Percentiles rank a stretch among this genome's conserved stretches.
phyloP scores from a whole-genome alignment of 1,140 invertebrate genomes.

The Eufriesea mexicana region DNA sequence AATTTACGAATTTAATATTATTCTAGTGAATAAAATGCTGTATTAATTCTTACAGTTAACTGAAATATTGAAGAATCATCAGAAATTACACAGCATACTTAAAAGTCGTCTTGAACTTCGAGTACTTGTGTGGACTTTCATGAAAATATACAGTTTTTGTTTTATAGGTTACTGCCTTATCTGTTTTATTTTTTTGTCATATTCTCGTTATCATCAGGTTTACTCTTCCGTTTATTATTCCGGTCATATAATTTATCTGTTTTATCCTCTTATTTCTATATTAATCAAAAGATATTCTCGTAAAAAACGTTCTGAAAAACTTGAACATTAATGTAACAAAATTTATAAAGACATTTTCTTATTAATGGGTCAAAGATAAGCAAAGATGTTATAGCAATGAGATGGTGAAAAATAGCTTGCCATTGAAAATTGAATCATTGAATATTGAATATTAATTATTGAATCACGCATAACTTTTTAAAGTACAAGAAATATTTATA shows the following conservation, averaged over 20 bases:
- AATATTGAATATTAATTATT: too few relatives aligned
- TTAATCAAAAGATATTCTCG: slow-evolving; percentile 76
- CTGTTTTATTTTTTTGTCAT: slow-evolving; percentile 90
- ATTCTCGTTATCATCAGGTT: slow-evolving; percentile 85
- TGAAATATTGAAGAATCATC: slow-evolving; percentile 82
- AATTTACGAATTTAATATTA: not conserved
- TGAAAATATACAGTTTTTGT: slow-evolving; percentile 90
- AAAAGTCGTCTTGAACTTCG: slow-evolving; percentile 75
- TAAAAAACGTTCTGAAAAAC: slow-evolving; percentile 15
- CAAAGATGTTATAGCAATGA: too few relatives aligned
- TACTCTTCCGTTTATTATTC: slow-evolving; percentile 86
- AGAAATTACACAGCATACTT: slow-evolving; percentile 78
- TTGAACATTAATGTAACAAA: not conserved
- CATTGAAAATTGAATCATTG: not conserved
- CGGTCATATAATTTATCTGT: slow-evolving; percentile 85
- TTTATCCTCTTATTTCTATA: slow-evolving; percentile 84
- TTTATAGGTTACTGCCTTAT: slow-evolving; percentile 94
- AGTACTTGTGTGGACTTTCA: slow-evolving; percentile 82
- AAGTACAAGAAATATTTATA: not conserved
- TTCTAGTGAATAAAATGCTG: not conserved
- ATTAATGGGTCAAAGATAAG: not conserved
- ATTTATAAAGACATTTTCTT: not conserved
- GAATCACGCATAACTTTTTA: not conserved
- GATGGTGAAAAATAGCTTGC: not conserved
- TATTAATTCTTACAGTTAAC: slow-evolving; percentile 79